Evolutionary conservation across 2,888 invertebrate species (phyloP).

Genomic region (Tenthredo scrophulariae): DNA sequence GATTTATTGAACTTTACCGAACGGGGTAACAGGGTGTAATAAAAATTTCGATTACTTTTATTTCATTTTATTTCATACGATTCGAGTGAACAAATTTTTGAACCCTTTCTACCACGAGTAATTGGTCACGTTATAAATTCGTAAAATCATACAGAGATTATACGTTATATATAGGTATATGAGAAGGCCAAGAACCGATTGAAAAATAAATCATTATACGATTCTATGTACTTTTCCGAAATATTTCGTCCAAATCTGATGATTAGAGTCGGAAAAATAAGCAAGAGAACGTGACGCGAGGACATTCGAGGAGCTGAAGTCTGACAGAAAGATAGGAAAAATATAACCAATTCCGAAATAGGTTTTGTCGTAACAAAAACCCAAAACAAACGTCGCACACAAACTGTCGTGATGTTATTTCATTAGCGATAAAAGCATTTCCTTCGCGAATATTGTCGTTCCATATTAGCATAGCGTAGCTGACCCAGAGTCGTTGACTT

Average conservation of each 20-base stretch:
- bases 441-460: constrained; percentile 29
- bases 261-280: neutral
- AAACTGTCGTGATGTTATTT: constrained; percentile 49
- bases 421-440: constrained; percentile 53
- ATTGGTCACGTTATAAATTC: neutral
- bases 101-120: neutral
- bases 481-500: constrained; percentile 46
- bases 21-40: neutral
- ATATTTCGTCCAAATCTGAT: neutral
- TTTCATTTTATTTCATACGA: neutral
- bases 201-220: neutral
- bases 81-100: neutral
- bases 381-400: constrained; percentile 41
- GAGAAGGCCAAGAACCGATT: too few relatives aligned
- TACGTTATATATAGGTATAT: too few relatives aligned
- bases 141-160: too few relatives aligned
- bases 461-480: constrained; percentile 49
- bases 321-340: constrained; percentile 10
- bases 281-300: neutral
- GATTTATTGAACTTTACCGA: constrained; percentile 22
- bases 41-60: constrained; percentile 9
- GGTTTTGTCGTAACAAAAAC: constrained; percentile 26
- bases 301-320: neutral
- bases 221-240: neutral
- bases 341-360: constrained; percentile 43